Base-by-base conservation (phyloP, 53 echinoderm and acorn worm genomes). In the Astropecten irregularis region DNA sequence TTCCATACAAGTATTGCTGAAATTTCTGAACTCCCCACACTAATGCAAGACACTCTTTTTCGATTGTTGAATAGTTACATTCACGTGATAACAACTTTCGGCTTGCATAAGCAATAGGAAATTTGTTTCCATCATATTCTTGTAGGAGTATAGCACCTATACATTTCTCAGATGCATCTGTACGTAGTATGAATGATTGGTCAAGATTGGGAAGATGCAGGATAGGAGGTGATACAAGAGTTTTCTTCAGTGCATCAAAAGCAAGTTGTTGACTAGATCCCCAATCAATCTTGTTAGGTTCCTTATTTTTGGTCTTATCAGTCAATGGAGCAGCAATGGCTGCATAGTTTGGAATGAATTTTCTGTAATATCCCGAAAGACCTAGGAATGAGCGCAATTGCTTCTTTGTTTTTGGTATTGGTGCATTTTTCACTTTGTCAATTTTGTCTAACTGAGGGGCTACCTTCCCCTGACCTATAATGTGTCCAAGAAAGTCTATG, bases 101-200 rank as follows among this genome's bases (percentile, higher is more conserved):
- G 55, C 84, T 84, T 2, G 70, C 84, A 40, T 69, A 84, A 11
- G 71, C 84, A 27, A 84, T 58, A 34, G 84, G 71, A 53, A 69
- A 84, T 27, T 51, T 48, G 2, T 55, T 33, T 6, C 58, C 84
- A 7, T 68, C 48, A 51, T 48, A 25, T 31, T 47, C 53, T 22
- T 83, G 69, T 5, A 83, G 55, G 1, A 84, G 39, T 3, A 84
- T 55, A 27, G 70, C 57, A 16, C 84, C 69, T n/a, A 84, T 15
- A 5, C 69, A 39, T 33, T 38, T 19, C 25, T 84, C 58, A 2
- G 84, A 84, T 2, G 84, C 84, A 54, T 84, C 84, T 8, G 84
- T 57, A 8, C 84, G 49, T 3, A 83, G n/a, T 1, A 83, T 51
- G 33, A 83, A 83, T 28, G 68, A n/a, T 14, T 50, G 13, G 40